Evolutionary conservation across 1,140 invertebrate genomes (phyloP).

Genomic region (Lepidotrigona ventralis): DNA sequence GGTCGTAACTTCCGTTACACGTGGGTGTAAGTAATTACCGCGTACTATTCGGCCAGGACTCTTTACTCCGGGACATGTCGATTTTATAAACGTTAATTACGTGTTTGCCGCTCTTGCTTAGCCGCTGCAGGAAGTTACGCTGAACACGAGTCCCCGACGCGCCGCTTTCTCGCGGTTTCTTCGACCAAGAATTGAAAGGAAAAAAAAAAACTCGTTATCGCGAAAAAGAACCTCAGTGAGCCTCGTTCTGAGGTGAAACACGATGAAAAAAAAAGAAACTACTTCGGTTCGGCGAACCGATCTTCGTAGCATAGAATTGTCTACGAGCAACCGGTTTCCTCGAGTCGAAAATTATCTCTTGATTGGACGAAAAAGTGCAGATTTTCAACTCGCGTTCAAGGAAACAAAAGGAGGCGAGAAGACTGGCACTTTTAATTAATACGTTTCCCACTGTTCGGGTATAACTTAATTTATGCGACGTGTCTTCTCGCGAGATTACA

Average conservation of each 20-base stretch:
- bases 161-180: conserved; percentile 5
- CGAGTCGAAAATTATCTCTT: neutral
- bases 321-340: neutral
- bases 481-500: no score
- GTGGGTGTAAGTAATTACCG: neutral
- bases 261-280: neutral
- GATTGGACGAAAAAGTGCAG: no score
- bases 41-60: neutral
- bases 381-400: no score
- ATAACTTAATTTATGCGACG: no score
- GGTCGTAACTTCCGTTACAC: conserved; percentile 23
- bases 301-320: neutral
- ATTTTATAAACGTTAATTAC: conserved; percentile 35
- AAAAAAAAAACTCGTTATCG: neutral
- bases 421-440: no score
- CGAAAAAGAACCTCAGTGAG: neutral
- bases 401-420: no score
- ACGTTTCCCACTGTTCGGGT: no score
- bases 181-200: no score
- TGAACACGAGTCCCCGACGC: neutral
- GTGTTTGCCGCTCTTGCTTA: neutral
- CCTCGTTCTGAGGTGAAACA: no score
- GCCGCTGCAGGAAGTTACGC: neutral
- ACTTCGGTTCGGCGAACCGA: neutral
- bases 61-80: conserved; percentile 10